These are phyloP conservation scores for Chionoecetes opilio DNA, from an alignment of 1,140 invertebrate species.

Conservation along the genomic window DNA sequence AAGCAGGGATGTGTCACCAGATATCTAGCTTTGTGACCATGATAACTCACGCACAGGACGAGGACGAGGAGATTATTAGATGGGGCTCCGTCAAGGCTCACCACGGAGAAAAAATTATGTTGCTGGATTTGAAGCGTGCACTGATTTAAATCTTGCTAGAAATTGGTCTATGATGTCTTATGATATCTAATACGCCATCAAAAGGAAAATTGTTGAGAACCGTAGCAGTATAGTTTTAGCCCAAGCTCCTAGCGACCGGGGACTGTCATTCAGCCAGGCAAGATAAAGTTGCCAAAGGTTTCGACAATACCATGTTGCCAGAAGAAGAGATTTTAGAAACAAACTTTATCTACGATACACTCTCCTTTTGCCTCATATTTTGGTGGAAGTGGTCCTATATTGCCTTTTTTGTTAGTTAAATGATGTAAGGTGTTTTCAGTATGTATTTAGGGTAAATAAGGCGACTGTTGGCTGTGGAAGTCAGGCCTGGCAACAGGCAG, in stretches of 20 bases:
- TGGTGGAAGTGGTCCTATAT: neutral
- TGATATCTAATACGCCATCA: neutral
- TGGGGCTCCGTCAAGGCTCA: neutral
- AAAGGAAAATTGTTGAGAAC: slow-evolving; percentile 33
- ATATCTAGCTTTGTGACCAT: neutral
- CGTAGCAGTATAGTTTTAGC: slow-evolving; percentile 52
- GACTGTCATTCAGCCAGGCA: slow-evolving; percentile 71
- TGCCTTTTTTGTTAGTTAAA: neutral
- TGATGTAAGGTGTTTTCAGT: neutral
- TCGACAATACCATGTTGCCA: neutral
- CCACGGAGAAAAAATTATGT: neutral
- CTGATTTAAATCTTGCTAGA: neutral
- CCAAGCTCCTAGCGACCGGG: slow-evolving; percentile 64
- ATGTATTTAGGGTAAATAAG: neutral
- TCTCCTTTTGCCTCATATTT: neutral
- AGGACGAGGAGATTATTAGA: neutral
- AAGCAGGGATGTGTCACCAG: neutral
- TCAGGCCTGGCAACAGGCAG: slow-evolving; percentile 66
- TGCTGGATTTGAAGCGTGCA: no score
- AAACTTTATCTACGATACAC: neutral
- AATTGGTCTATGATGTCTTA: neutral
- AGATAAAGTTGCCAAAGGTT: slow-evolving; percentile 58
- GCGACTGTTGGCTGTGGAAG: slow-evolving; percentile 44
- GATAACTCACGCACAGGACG: neutral
- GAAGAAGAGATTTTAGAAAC: neutral